Evolutionary conservation across 1,140 invertebrate species (phyloP), one percentile per base, ranked within the genome.

Genomic region (Pectinophora gossypiella): DNA sequence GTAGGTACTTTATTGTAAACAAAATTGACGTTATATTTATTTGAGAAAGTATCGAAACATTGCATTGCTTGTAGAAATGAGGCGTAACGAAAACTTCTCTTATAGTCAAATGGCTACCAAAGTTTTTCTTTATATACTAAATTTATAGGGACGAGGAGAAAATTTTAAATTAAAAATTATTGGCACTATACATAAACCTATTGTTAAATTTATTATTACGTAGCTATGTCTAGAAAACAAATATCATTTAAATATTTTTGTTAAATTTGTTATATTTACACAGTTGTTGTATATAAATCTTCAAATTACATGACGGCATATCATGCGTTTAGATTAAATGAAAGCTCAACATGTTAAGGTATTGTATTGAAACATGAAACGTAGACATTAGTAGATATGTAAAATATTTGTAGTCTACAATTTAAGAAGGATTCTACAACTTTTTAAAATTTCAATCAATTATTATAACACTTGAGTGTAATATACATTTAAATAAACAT

Each of bases 181-280:
- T 60, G 60, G 56, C 49, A 59, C 40, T 45, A 52, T 32, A 21
- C 4, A 38, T 38, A 38, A 15, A 38, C 4, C 19, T 44, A 19
- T 44, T 44, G 42, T 44, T 44, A 44, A 10, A 2, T 44, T 44
- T 44, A 52, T 35, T 52, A 19, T 23, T 52, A 43, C 49, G 6
- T 52, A 52, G 36, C 5, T 40, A 40, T 7, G 36, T 48, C 59
- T 61, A 52, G 53, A 54, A 46, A 56, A 45, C 32, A 44, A 55
- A 51, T 51, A 19, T 42, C 49, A 15, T 40, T 15, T 16, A 13
- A 40, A 16, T 40, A 56, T 55, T 55, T 80, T 74, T 78, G 68
- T 81, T 76, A 70, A 72, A 74, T 68, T 72, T 73, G 69, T 78
- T 81, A 76, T 81, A 76, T 40, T 70, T 68, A 70, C 68, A 58